phyloP scores from a whole-genome alignment of 2,113 vertebrate species.

The Oreocharis arfaki region DNA sequence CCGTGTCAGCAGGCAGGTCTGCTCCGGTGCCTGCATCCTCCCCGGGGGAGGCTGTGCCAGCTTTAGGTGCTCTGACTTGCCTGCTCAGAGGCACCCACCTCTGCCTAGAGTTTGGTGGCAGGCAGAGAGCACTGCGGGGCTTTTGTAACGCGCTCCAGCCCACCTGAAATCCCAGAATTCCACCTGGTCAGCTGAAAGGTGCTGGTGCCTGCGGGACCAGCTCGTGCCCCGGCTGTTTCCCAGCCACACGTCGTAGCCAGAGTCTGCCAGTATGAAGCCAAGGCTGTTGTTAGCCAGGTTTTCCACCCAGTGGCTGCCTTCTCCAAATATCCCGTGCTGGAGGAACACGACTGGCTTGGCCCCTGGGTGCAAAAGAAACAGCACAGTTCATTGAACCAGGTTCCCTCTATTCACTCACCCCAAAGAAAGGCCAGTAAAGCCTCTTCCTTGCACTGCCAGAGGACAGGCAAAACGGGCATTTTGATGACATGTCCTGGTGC shows the following conservation, averaged over 20 bases:
- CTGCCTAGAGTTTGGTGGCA: background rate
- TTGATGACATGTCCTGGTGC: background rate
- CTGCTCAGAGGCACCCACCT: background rate
- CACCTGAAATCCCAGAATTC: constrained; percentile 95
- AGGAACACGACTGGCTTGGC: constrained; percentile 76
- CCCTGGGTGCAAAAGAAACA: constrained; percentile 51
- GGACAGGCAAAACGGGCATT: background rate
- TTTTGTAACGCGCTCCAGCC: background rate
- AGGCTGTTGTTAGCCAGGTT: constrained; percentile 85
- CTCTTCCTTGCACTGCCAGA: background rate
- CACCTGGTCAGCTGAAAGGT: constrained; percentile 67
- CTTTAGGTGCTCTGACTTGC: background rate
- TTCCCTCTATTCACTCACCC: background rate
- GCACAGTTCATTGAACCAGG: background rate
- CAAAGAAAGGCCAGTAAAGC: background rate
- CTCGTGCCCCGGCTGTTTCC: constrained; percentile 90
- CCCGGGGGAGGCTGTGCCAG: background rate
- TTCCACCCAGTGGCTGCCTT: constrained; percentile 89
- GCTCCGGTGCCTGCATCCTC: background rate
- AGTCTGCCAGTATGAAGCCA: constrained; percentile 87
- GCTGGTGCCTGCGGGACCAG: constrained; percentile 83
- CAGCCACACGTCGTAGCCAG: constrained; percentile 89
- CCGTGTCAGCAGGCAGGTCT: background rate
- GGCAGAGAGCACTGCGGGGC: background rate
- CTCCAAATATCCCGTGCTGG: constrained; percentile 87